Percentiles rank a stretch among this genome's conserved stretches.
phyloP scores from a whole-genome alignment of 1,140 invertebrate species.

The Drosophila virilis region DNA sequence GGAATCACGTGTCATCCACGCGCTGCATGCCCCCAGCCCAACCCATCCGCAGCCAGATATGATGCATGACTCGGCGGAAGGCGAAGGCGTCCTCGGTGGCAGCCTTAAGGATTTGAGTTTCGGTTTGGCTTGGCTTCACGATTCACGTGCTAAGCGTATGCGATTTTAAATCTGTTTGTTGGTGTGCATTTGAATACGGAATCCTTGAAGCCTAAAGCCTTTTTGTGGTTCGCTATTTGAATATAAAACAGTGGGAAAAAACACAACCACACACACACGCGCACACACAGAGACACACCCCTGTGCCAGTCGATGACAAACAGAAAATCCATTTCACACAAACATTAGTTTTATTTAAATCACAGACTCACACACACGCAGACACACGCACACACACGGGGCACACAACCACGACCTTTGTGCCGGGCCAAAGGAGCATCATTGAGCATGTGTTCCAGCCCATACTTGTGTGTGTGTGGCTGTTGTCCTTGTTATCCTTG shows the following conservation, averaged over 20 bases:
- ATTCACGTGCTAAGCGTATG: slow-evolving; percentile 74
- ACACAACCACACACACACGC: slow-evolving; percentile 37
- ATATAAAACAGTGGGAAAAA: slow-evolving; percentile 76
- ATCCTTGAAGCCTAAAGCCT: slow-evolving; percentile 52
- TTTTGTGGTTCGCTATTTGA: slow-evolving; percentile 66
- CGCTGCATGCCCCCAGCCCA: slow-evolving; percentile 39
- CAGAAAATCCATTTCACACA: slow-evolving; percentile 82
- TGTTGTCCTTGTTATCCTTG: slow-evolving; percentile 59
- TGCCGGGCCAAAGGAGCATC: slow-evolving; percentile 36
- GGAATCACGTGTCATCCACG: slow-evolving; percentile 84
- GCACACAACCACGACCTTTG: slow-evolving; percentile 46
- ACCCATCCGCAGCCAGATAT: slow-evolving; percentile 60
- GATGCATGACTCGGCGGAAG: slow-evolving; percentile 80
- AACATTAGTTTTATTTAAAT: slow-evolving; percentile 83
- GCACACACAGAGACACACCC: slow-evolving; percentile 9
- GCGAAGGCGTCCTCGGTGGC: slow-evolving; percentile 38
- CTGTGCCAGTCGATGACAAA: slow-evolving; percentile 68
- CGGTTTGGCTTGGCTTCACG: slow-evolving; percentile 25
- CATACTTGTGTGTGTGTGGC: slow-evolving; percentile 28
- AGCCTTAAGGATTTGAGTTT: slow-evolving; percentile 49
- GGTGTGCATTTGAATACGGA: slow-evolving; percentile 70
- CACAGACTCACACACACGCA: slow-evolving; percentile 43
- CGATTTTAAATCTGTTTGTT: slow-evolving; percentile 73
- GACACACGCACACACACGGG: slow-evolving; percentile 30
- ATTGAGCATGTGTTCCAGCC: slow-evolving; percentile 52